Base-by-base conservation (phyloP, 2,113 vertebrate genomes). In the Rhodinocichla rosea region DNA sequence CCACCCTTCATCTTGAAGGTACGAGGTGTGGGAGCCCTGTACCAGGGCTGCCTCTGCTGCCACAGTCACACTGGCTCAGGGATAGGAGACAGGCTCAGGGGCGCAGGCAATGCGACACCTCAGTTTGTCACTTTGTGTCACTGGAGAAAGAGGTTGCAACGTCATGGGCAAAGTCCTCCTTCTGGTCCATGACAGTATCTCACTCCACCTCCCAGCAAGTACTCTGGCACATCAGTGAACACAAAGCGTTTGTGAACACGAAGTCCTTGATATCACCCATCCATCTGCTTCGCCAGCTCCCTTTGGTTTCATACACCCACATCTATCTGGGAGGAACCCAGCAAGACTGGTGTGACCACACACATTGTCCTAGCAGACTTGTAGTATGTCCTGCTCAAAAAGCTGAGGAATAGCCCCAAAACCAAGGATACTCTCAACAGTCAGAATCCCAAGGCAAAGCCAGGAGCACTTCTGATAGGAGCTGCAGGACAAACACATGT, bases 31-130 rank as follows among this genome's bases (percentile, higher is more conserved):
- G 45, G 30, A 62, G 55, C 42, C 42, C 47, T 8, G 18, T 11
- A 6, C 17, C 4, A 33, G 39, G 45, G 19, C 56, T 63, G 76
- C 19, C 33, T 8, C 10, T 20, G 18, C 79, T 73, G 39, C 62
- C 37, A 24, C 3, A 1, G 39, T 21, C 37, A 57, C 7, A 8
- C 7, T 0, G 0, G 20, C 27, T 82, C 65, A 47, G 57, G 28
- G 23, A 39, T 0, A 5, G n/a, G 33, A 90, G 63, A 39, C 21
- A 2, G 20, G 44, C 39, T 75, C 20, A 9, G 3, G 6, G 11
- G 57, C 44, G 42, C 40, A 87, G 60, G 53, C 40, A 68, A 32
- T 0, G 2, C 0, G 2, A 45, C 15, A 40, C 42, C 37, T 62
- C 71, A 77, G 37, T 55, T 47, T 24, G 42, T n/a, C 64, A 65